Evolutionary conservation across 2,888 invertebrate genomes (phyloP).

Genomic region (Archips xylosteana): DNA sequence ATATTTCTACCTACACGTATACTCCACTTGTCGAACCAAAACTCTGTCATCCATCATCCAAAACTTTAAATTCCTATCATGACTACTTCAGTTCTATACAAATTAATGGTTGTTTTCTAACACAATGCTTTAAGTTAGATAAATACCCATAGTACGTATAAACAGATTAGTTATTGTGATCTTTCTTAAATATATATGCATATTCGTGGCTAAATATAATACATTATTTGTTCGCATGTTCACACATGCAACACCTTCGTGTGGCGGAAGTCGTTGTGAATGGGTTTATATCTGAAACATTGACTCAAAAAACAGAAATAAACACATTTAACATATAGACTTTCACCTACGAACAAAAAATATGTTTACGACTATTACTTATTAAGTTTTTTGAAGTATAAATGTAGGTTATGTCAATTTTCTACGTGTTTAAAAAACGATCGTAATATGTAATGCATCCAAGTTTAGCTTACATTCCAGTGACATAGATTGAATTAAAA

Average conservation of each 20-base stretch:
- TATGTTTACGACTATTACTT: slow-evolving; percentile 9
- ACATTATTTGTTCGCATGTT: not conserved
- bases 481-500: not conserved
- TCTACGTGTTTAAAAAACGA: slow-evolving; percentile 6
- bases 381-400: slow-evolving; percentile 15
- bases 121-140: not conserved
- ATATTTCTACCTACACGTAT: too few relatives aligned
- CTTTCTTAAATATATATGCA: not conserved
- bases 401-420: slow-evolving; percentile 15
- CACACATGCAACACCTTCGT: not conserved
- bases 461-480: slow-evolving; percentile 7
- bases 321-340: not conserved
- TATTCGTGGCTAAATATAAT: slow-evolving; percentile 1
- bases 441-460: slow-evolving; percentile 10
- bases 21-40: too few relatives aligned
- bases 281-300: slow-evolving; percentile 1
- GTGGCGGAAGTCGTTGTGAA: not conserved
- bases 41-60: too few relatives aligned
- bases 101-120: slow-evolving; percentile 7
- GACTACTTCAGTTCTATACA: not conserved
- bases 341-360: not conserved
- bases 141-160: slow-evolving; percentile 1
- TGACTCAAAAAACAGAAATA: not conserved
- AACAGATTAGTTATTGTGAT: slow-evolving; percentile 1
- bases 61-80: too few relatives aligned